A percentile compares a stretch with the other conserved stretches of the same genome.
These are phyloP conservation scores for Spodoptera littoralis DNA, from an alignment of 2,888 invertebrate species.

Conservation along the genomic window DNA sequence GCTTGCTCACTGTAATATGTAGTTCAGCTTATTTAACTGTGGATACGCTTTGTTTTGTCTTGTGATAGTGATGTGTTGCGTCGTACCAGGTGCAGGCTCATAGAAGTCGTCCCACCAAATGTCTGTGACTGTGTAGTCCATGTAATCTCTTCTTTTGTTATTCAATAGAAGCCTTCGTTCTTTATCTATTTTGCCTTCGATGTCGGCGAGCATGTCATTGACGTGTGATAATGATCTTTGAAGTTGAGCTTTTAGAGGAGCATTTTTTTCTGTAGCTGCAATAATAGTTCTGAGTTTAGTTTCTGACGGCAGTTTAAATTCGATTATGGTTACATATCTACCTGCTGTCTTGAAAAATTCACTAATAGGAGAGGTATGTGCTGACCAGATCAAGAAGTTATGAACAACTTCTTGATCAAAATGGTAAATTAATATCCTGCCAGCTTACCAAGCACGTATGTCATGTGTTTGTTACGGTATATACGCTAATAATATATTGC, in stretches of 20 bases:
- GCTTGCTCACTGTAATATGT: too few relatives aligned
- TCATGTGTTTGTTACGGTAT: too few relatives aligned
- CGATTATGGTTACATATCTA: not conserved
- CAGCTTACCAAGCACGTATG: too few relatives aligned
- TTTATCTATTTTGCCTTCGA: constrained; percentile 15
- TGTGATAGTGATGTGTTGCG: not conserved
- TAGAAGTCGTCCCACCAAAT: constrained; percentile 3
- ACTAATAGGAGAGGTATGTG: too few relatives aligned
- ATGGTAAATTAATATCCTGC: too few relatives aligned
- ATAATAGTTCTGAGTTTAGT: not conserved
- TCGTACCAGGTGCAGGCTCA: not conserved
- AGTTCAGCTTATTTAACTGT: too few relatives aligned
- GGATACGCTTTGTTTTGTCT: not conserved
- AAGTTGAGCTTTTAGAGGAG: constrained; percentile 7
- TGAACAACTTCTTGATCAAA: too few relatives aligned
- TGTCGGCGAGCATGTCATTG: constrained; percentile 11
- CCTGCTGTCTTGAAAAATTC: too few relatives aligned
- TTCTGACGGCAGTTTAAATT: too few relatives aligned
- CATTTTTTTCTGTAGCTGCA: constrained; percentile 2
- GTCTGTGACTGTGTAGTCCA: constrained; percentile 9
- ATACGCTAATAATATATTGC: too few relatives aligned
- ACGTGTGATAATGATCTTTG: constrained; percentile 10
- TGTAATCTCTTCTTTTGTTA: not conserved
- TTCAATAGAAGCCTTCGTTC: constrained; percentile 15
- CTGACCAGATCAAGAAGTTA: too few relatives aligned